These are phyloP conservation scores for Cotesia congregata DNA, from an alignment of 2,888 invertebrate genomes.

Conservation along the genomic window DNA sequence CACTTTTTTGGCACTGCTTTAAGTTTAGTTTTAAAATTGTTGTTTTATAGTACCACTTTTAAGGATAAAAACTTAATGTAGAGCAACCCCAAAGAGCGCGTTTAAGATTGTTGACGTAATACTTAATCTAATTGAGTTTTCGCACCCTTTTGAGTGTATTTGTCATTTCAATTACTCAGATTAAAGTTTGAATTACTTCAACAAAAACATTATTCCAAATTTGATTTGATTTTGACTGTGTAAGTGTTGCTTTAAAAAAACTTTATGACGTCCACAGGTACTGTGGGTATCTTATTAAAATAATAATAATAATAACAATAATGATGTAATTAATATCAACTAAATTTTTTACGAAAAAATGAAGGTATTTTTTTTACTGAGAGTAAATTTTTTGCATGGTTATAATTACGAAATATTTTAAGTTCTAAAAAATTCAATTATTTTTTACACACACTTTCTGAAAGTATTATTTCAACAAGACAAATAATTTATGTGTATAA, in stretches of 20 bases:
- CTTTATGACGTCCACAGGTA: too few relatives aligned
- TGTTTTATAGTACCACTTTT: not conserved
- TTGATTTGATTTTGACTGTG: too few relatives aligned
- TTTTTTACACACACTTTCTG: not conserved
- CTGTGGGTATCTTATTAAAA: not conserved
- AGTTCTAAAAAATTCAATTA: not conserved
- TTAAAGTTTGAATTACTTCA: not conserved
- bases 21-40: not conserved
- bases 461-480: not conserved
- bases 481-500: not conserved
- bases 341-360: not conserved
- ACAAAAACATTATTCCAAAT: not conserved
- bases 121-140: not conserved
- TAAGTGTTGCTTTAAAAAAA: too few relatives aligned
- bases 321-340: not conserved
- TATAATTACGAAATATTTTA: too few relatives aligned
- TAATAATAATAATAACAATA: not conserved
- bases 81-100: not conserved
- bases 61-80: slow-evolving; percentile 10
- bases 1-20: slow-evolving; percentile 8
- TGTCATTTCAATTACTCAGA: not conserved
- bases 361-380: too few relatives aligned
- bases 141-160: not conserved
- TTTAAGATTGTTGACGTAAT: not conserved
- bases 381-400: too few relatives aligned